Base-by-base conservation (phyloP, 2,797 vertebrate species). In the Paedocypris micromegethes region DNA sequence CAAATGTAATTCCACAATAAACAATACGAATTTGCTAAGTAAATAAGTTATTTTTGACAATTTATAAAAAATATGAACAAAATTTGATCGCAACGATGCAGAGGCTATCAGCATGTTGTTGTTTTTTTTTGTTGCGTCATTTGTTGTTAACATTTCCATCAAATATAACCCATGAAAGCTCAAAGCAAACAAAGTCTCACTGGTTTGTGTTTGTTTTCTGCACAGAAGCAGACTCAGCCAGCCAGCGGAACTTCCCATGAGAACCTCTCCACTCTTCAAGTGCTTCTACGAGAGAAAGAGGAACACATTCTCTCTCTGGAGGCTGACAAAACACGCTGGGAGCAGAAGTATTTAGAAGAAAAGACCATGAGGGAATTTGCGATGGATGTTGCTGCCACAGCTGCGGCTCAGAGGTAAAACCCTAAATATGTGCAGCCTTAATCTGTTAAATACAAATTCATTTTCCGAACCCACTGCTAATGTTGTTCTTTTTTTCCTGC, bases 331-430 rank as follows among this genome's bases (percentile, higher is more conserved):
- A 98, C 91, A 61, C 94, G 93, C 83, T 98, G 96, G 96, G 95
- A 98, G 79, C 96, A 98, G 75, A 98, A 98, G 74, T 98, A 95
- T 71, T 79, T 98, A 79, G 96, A 98, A 83, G 95, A 98, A 75
- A 94, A 94, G 78, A 97, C 96, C 82, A 99, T 98, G 93, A 88
- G 93, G 72, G 94, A 99, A 86, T 98, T 99, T 1, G 96, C 94
- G 48, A 97, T 98, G 96, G 95, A 99, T 0, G 94, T 93, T 0
- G 96, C 95, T 0, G 96, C 96, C 55, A 96, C 96, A 0, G 96
- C 96, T 0, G 95, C 96, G 0, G 93, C 96, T 2, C 95, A 98
- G 82, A 91, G 95, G 3, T 91, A 79, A 9, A 59, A n/a, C 3
- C 54, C 3, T 3, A 47, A 44, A 38, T 42, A 23, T 23, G 23